These are phyloP conservation scores for Pristionchus exspectatus DNA, from an alignment of 2,888 invertebrate genomes.

Conservation along the genomic window DNA sequence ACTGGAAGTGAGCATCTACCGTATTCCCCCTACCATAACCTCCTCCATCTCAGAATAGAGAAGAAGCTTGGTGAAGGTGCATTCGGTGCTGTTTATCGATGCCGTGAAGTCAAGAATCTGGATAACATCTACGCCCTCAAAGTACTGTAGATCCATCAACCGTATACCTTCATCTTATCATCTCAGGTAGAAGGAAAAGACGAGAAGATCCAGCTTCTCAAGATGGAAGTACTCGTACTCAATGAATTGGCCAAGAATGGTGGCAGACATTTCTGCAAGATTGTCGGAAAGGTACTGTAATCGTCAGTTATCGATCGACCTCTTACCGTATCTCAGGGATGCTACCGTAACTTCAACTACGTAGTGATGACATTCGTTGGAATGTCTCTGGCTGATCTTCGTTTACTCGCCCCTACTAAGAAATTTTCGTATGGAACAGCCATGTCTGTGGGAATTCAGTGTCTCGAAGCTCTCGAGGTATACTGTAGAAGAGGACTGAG, in stretches of 20 bases:
- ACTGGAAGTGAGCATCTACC: constrained; percentile 60
- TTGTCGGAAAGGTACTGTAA: constrained; percentile 72
- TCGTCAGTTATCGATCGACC: neutral
- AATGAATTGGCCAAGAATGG: constrained; percentile 68
- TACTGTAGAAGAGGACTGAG: neutral
- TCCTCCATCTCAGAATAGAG: constrained; percentile 57
- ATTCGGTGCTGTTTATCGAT: constrained; percentile 74
- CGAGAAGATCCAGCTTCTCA: constrained; percentile 71
- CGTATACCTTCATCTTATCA: neutral
- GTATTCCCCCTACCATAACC: neutral
- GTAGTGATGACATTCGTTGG: constrained; percentile 75
- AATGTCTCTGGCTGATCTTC: constrained; percentile 66
- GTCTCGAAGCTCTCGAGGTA: constrained; percentile 72
- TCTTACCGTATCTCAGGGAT: constrained; percentile 31
- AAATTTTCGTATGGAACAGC: constrained; percentile 74
- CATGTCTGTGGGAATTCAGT: constrained; percentile 70
- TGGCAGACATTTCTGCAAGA: constrained; percentile 74
- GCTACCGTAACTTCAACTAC: constrained; percentile 67
- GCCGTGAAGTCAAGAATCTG: constrained; percentile 62
- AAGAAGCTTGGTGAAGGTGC: constrained; percentile 75
- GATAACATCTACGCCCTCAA: constrained; percentile 72
- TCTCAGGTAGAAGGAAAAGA: constrained; percentile 67
- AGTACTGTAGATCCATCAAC: constrained; percentile 55
- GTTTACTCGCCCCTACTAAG: constrained; percentile 59
- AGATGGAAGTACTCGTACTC: constrained; percentile 76